Percentiles rank a stretch among this genome's conserved stretches.
phyloP scores from a whole-genome alignment of 2,888 invertebrate species.

The Limnephilus auricula region DNA sequence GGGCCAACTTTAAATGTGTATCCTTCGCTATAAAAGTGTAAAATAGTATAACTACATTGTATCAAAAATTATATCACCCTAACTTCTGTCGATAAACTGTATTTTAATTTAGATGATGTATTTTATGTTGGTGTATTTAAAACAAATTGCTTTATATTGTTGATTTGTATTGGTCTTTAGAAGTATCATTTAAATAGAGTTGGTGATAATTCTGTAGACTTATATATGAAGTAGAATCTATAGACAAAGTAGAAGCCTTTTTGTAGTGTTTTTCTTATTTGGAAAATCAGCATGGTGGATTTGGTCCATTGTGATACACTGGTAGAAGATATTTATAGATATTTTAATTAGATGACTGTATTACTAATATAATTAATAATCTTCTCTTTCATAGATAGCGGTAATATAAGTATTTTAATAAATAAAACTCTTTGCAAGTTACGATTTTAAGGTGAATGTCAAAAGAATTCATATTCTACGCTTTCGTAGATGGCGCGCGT shows the following conservation, averaged over 20 bases:
- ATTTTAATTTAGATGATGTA: not conserved
- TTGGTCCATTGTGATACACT: not conserved
- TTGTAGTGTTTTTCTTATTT: not conserved
- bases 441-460: too few relatives aligned
- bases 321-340: not conserved
- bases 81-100: not conserved
- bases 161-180: conserved; percentile 30
- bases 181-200: conserved; percentile 12
- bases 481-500: too few relatives aligned
- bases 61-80: not conserved
- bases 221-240: not conserved
- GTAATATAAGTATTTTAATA: too few relatives aligned
- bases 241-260: not conserved
- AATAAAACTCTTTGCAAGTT: too few relatives aligned
- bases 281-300: conserved; percentile 17
- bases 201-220: conserved; percentile 12
- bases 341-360: not conserved
- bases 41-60: not conserved
- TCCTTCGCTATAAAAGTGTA: conserved; percentile 14
- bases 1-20: conserved; percentile 11
- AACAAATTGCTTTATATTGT: not conserved
- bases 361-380: too few relatives aligned
- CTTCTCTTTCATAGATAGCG: too few relatives aligned
- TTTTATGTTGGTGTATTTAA: not conserved
- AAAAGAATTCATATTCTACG: too few relatives aligned